Conservation (phyloP, 2,113 vertebrate genomes). For the Vulpes lagopus region DNA sequence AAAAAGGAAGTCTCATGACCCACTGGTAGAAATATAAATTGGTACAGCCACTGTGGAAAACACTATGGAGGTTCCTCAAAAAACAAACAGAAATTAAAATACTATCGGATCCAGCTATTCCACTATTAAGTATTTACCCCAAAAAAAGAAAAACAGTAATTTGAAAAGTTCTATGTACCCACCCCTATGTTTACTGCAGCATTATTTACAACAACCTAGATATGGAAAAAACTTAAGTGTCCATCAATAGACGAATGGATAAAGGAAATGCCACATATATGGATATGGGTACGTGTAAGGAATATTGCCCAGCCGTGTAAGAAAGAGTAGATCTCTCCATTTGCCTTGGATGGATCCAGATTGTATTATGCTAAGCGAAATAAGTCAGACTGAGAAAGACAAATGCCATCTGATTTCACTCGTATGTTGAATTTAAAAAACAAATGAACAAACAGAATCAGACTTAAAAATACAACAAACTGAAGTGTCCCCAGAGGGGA, state of each 20-base stretch:
- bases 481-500: neutral
- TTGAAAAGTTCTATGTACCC: neutral
- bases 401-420: neutral
- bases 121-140: neutral
- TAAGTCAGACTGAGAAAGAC: neutral
- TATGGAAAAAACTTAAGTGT: neutral
- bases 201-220: neutral
- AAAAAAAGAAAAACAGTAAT: neutral
- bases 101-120: neutral
- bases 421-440: neutral
- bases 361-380: neutral
- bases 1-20: neutral
- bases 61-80: neutral
- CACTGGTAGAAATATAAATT: neutral
- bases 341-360: neutral
- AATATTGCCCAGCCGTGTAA: neutral
- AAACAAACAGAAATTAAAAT: neutral
- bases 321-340: neutral
- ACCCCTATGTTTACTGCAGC: neutral
- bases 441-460: neutral
- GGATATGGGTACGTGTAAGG: neutral
- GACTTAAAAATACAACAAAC: neutral
- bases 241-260: neutral
- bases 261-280: neutral
- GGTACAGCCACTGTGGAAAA: neutral